Conservation (phyloP, 1,140 invertebrate genomes). For the Mamestra configurata region DNA sequence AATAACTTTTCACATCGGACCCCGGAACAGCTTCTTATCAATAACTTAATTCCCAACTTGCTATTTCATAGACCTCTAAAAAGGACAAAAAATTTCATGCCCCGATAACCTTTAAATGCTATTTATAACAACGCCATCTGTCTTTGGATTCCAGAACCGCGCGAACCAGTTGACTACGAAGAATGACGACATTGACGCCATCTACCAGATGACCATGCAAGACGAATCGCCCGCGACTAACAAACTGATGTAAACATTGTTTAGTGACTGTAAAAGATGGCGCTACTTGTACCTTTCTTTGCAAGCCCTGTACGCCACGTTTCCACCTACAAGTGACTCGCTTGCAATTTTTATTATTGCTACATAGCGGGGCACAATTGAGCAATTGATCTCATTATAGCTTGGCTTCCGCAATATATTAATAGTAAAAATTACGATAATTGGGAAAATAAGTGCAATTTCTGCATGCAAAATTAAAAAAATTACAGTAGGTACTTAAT, state of each 20-base stretch:
- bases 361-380: too few species aligned
- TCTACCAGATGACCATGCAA: slow-evolving; percentile 68
- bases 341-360: too few species aligned
- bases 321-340: too few species aligned
- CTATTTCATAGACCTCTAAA: too few species aligned
- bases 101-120: too few species aligned
- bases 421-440: too few species aligned
- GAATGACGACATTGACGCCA: slow-evolving; percentile 69
- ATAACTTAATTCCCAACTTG: too few species aligned
- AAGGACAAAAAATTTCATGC: too few species aligned
- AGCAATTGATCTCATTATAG: too few species aligned
- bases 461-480: slow-evolving; percentile 91
- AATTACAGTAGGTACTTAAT: slow-evolving; percentile 90
- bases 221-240: slow-evolving; percentile 61
- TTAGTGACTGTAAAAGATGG: slow-evolving; percentile 57
- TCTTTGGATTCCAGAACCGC: slow-evolving; percentile 73
- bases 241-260: slow-evolving; percentile 65
- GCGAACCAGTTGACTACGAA: slow-evolving; percentile 60
- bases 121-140: slow-evolving; percentile 66
- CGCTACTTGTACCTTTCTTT: slow-evolving; percentile 32
- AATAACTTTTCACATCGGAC: too few species aligned
- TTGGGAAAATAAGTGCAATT: slow-evolving; percentile 83
- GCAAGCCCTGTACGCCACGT: background rate
- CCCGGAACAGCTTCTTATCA: too few species aligned
- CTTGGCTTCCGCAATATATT: too few species aligned